Evolutionary conservation across 2,888 invertebrate genomes (phyloP), one percentile per base, ranked within the genome.

Genomic region (Lasioglossum pauxillum): DNA sequence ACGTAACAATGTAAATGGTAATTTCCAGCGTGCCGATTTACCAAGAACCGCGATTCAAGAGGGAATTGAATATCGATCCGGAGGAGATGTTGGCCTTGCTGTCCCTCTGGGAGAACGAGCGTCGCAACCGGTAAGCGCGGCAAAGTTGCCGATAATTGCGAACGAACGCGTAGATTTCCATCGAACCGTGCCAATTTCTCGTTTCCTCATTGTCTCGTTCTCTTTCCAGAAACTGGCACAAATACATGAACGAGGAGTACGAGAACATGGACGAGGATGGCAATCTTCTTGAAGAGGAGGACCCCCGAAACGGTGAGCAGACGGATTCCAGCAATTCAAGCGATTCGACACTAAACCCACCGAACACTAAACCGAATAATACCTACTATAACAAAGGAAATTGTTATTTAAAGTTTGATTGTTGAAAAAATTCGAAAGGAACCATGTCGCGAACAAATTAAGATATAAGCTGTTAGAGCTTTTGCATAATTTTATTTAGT

Each of bases 11-110:
- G 19, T 16, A n/a, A 57, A n/a, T 19, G 16, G 79, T 19, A 69
- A 76, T 74, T 89, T 90, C 14, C 85, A 94, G 94, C 80, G 81
- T 93, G 16, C 89, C 93, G 19, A 90, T 92, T 73, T 94, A 94
- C 75, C 92, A 92, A 80, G 95, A 94, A 38, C 92, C 92, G 41
- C 92, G 93, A 49, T 95, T 93, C 87, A 95, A 95, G 88, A 93
- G 95, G 12, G 95, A 94, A 78, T 75, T 90, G 75, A 93, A 94
- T 44, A 86, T 91, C 88, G 82, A 95, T 83, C 95, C 95, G 4
- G 95, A 95, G 67, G 95, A 95, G 72, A 91, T 95, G n/a, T 83
- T 95, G 57, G 92, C 95, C 16, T 91, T 95, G 5, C 90, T 95
- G n/a, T 92, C 94, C 1, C 91, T 95, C 44, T 94, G 94, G 94